Conservation (phyloP, 2,888 invertebrate species). For the Creontiades dilutus region DNA sequence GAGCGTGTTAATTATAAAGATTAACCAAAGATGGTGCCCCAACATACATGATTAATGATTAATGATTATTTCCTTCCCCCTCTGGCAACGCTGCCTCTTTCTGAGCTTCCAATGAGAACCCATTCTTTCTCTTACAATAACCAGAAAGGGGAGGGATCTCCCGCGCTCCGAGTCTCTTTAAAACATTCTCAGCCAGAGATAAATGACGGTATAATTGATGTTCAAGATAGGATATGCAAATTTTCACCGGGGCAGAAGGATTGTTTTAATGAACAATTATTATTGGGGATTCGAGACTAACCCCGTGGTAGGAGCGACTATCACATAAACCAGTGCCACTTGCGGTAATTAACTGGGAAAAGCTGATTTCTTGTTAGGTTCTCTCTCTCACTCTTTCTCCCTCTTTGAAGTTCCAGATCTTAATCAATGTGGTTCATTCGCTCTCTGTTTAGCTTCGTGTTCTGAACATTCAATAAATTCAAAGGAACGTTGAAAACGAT, state of each 20-base stretch:
- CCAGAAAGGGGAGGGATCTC: not conserved
- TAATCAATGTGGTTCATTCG: conserved; percentile 70
- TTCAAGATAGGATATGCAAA: conserved; percentile 72
- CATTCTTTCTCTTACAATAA: conserved; percentile 40
- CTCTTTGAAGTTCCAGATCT: conserved; percentile 57
- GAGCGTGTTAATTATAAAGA: conserved; percentile 39
- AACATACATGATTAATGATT: no score
- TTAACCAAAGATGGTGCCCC: not conserved
- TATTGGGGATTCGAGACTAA: conserved; percentile 62
- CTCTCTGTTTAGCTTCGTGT: conserved; percentile 59
- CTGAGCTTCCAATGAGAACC: not conserved
- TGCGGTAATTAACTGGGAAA: conserved; percentile 71
- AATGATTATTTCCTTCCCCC: not conserved
- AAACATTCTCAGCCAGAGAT: conserved; percentile 60
- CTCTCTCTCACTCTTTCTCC: conserved; percentile 15
- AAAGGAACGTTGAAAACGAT: conserved; percentile 54
- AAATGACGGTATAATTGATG: conserved; percentile 73
- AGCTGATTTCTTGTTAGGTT: conserved; percentile 68
- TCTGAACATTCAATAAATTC: conserved; percentile 69
- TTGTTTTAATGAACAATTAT: conserved; percentile 73
- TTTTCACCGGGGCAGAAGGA: conserved; percentile 58
- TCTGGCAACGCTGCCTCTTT: not conserved
- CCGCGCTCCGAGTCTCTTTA: conserved; percentile 20
- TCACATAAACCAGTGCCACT: conserved; percentile 70
- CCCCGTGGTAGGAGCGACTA: conserved; percentile 43